These are phyloP conservation scores for Percopsis omiscomaycus DNA, from an alignment of 2,797 vertebrate genomes.

Conservation along the genomic window DNA sequence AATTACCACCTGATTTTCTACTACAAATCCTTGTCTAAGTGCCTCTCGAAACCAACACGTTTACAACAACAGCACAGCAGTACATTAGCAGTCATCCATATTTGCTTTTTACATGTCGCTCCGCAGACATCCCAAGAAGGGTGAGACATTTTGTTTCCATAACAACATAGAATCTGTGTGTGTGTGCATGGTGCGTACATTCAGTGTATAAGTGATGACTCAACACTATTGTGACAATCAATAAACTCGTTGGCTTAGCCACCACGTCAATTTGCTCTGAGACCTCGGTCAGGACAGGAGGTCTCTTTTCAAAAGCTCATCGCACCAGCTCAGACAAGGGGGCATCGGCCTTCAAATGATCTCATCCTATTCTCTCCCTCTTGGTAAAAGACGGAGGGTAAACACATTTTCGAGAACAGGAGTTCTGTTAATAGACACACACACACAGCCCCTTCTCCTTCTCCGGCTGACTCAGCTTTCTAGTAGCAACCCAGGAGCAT, in stretches of 20 bases:
- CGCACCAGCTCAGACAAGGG: constrained; percentile 16
- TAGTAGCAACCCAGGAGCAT: constrained; percentile 42
- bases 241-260: constrained; percentile 55
- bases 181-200: not conserved
- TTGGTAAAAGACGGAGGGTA: constrained; percentile 13
- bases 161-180: constrained; percentile 32
- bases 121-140: constrained; percentile 47
- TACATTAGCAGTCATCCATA: constrained; percentile 20
- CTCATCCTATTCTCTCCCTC: constrained; percentile 13
- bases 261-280: constrained; percentile 25
- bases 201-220: constrained; percentile 36
- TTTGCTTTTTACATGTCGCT: constrained; percentile 57
- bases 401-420: constrained; percentile 47
- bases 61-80: constrained; percentile 46
- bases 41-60: constrained; percentile 50
- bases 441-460: constrained; percentile 20
- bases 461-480: constrained; percentile 72
- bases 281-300: constrained; percentile 14
- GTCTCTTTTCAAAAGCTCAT: constrained; percentile 44
- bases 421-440: constrained; percentile 61
- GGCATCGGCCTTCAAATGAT: constrained; percentile 34
- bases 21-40: constrained; percentile 51
- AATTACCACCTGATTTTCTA: constrained; percentile 56
- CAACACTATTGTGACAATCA: constrained; percentile 48
- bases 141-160: constrained; percentile 36